Conservation (phyloP, 2,888 invertebrate genomes). For the Pristionchus maxplancki region DNA sequence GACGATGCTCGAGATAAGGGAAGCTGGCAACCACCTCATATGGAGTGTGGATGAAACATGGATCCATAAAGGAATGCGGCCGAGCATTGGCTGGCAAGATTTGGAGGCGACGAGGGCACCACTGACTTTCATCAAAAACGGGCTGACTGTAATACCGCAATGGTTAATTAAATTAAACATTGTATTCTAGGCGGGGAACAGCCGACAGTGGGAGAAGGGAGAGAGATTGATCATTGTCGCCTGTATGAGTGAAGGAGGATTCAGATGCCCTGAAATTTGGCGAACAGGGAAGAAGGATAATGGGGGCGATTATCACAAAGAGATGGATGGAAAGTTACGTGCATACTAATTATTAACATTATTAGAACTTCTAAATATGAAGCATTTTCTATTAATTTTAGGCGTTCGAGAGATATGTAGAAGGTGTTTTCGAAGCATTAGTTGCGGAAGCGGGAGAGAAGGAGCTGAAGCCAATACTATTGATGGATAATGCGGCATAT, state of each 20-base stretch:
- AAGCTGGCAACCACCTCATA: background rate
- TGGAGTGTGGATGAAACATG: background rate
- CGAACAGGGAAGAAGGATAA: background rate
- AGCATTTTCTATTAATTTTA: background rate
- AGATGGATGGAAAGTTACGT: background rate
- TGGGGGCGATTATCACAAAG: conserved; percentile 21
- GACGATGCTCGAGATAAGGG: background rate
- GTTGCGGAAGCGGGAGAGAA: background rate
- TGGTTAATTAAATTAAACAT: too few relatives aligned
- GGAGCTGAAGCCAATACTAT: background rate
- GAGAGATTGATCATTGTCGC: conserved; percentile 11
- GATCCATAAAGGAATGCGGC: background rate
- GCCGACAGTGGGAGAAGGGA: background rate
- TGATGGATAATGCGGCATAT: background rate
- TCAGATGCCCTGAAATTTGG: background rate
- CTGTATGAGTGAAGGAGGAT: background rate
- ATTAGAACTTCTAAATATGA: background rate
- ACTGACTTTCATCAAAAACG: background rate
- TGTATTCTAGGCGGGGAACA: background rate
- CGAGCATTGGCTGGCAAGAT: background rate
- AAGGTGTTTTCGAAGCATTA: background rate
- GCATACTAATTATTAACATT: background rate
- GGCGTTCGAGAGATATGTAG: background rate
- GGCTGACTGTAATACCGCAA: background rate
- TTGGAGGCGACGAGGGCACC: background rate